phyloP scores from a whole-genome alignment of 2,797 vertebrate genomes.

The Bradypodion pumilum region DNA sequence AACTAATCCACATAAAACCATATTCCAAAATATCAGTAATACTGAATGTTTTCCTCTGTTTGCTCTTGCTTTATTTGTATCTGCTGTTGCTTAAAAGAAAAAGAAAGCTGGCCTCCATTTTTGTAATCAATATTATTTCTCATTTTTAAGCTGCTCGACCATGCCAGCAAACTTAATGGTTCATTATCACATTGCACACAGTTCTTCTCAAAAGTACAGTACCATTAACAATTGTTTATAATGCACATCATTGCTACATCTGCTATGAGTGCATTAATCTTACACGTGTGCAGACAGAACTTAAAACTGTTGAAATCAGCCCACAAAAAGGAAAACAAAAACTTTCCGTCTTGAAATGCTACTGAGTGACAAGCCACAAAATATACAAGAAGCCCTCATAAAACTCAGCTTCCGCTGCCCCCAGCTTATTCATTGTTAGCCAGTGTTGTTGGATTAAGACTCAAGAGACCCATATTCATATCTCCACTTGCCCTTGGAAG shows the following conservation, averaged over 20 bases:
- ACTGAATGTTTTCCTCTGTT: too few species aligned
- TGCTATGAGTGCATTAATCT: not conserved
- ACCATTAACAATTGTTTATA: not conserved
- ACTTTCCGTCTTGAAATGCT: not conserved
- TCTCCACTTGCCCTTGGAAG: too few species aligned
- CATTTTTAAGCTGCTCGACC: not conserved
- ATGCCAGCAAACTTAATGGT: not conserved
- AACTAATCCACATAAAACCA: too few species aligned
- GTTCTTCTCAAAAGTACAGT: not conserved
- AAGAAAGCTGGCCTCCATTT: not conserved
- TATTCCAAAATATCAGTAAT: too few species aligned
- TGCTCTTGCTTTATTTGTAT: too few species aligned
- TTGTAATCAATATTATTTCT: not conserved
- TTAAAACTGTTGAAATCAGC: not conserved
- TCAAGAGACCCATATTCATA: too few species aligned
- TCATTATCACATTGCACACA: not conserved
- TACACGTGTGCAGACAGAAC: not conserved
- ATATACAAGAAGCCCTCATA: not conserved
- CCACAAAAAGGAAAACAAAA: conserved; percentile 40
- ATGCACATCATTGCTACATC: not conserved
- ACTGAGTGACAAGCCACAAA: not conserved
- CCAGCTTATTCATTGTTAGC: too few species aligned
- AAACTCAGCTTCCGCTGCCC: not conserved
- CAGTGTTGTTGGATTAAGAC: too few species aligned
- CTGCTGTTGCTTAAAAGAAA: too few species aligned